Base-by-base conservation (phyloP, 2,888 invertebrate genomes). In the Agrochola lota region DNA sequence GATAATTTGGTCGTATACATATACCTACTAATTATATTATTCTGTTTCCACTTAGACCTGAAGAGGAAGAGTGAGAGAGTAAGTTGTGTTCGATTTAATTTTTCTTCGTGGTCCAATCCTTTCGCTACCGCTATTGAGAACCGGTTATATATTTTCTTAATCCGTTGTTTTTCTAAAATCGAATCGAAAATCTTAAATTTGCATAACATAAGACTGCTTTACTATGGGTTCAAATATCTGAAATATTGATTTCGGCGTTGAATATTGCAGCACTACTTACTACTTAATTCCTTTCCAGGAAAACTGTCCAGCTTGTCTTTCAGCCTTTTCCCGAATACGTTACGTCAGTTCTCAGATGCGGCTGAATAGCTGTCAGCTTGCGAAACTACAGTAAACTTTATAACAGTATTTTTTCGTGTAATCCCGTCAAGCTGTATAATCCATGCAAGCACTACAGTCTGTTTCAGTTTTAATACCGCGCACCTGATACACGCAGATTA, bases 401-500 rank as follows among this genome's bases (percentile, higher is more conserved):
- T 83, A 78, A 67, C 49, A 23, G 23, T 82, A 49, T 76, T 78
- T 77, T 80, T 64, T 69, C 17, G 17, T 67, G 55, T 71, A 63
- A 84, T 76, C 73, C 43, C 49, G 52, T 12, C 49, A 23, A 66
- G 55, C 23, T 77, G 57, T 15, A 57, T 77, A 69, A 84, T 74
- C 73, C 63, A 69, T 64, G 64, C 52, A 66, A 77, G 26, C 62
- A 78, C n/a, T 67, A 68, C 79, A 80, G 79, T 74, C 74, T 49
- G 74, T 76, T 87, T 78, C 72, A 69, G 67, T 81, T 81, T 67
- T 78, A 87, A 87, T 77, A 74, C 76, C 62, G n/a, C 68, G 35
- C 74, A 81, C 77, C 64, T 60, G 69, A 72, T 76, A 75, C 71
- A 49, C 59, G 66, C 46, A 75, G 77, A 88, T 88, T 88, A 88